Evolutionary conservation across 2,888 invertebrate species (phyloP).

Genomic region (Teinopalpus imperialis): DNA sequence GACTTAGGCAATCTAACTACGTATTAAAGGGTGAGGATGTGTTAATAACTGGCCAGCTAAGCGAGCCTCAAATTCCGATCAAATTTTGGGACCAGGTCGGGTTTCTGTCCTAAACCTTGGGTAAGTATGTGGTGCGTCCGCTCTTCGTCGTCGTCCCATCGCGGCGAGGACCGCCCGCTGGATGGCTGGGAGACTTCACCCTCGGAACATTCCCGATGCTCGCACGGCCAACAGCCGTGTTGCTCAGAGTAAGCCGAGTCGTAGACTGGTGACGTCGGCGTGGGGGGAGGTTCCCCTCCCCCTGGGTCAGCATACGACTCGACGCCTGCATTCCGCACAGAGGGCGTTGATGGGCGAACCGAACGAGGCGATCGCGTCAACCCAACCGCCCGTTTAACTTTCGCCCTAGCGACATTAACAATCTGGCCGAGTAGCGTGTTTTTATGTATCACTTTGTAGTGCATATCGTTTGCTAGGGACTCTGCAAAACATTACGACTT

Average conservation of each 20-base stretch:
- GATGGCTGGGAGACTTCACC: conserved; percentile 62
- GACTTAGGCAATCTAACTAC: conserved; percentile 38
- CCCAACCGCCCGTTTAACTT: conserved; percentile 42
- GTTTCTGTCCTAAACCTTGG: conserved; percentile 65
- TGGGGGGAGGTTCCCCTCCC: conserved; percentile 71
- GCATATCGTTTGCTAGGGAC: conserved; percentile 34
- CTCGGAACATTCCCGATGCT: conserved; percentile 63
- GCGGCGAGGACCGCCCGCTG: conserved; percentile 73
- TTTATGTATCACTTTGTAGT: conserved; percentile 34
- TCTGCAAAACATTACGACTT: conserved; percentile 39
- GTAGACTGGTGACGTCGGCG: conserved; percentile 74
- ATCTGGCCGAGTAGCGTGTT: conserved; percentile 36
- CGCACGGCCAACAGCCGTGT: conserved; percentile 75
- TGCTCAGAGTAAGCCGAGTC: conserved; percentile 78
- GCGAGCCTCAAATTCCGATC: conserved; percentile 41
- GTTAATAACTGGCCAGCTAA: conserved; percentile 31
- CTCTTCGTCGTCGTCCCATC: conserved; percentile 72
- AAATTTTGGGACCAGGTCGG: conserved; percentile 31
- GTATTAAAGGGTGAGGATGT: conserved; percentile 31
- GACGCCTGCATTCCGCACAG: conserved; percentile 62
- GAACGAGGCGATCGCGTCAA: conserved; percentile 42
- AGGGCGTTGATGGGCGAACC: conserved; percentile 36
- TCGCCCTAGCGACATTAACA: conserved; percentile 39
- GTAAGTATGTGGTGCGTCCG: conserved; percentile 63
- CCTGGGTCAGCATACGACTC: conserved; percentile 75